These are phyloP conservation scores for Micoletzkya japonica DNA, from an alignment of 2,888 invertebrate species.

Conservation along the genomic window DNA sequence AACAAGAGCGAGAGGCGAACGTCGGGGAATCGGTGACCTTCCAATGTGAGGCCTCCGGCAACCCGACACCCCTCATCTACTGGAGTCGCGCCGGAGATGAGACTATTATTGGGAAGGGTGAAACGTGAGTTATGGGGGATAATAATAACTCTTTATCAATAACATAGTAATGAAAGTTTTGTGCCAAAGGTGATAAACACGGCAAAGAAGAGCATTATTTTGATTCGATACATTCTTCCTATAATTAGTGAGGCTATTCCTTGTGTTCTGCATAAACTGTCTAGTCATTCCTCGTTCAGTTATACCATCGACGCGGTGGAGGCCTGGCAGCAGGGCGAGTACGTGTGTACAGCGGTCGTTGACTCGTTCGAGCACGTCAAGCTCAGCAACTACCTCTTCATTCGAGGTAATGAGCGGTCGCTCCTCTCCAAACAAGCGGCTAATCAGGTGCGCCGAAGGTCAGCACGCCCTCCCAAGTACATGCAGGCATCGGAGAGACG, in stretches of 20 bases:
- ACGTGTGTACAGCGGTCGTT: conserved; percentile 57
- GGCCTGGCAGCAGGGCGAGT: conserved; percentile 56
- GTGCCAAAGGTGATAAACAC: too few species aligned
- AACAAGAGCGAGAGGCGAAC: conserved; percentile 54
- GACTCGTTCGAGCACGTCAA: conserved; percentile 49
- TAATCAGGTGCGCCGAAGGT: conserved; percentile 50
- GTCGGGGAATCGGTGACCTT: conserved; percentile 53
- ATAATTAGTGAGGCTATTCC: too few species aligned
- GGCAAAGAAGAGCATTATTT: too few species aligned
- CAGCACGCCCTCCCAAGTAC: conserved; percentile 33
- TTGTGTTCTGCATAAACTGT: too few species aligned
- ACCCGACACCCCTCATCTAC: conserved; percentile 50
- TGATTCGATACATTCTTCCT: too few species aligned
- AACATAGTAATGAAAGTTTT: too few species aligned
- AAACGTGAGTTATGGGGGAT: conserved; percentile 37
- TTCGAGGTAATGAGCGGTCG: conserved; percentile 51
- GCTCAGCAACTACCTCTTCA: conserved; percentile 50
- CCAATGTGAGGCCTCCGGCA: conserved; percentile 53
- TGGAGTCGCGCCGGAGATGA: conserved; percentile 53
- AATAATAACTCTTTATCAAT: neutral
- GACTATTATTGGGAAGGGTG: conserved; percentile 47
- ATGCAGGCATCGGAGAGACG: conserved; percentile 39
- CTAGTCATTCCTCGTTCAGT: too few species aligned
- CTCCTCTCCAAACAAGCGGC: too few species aligned
- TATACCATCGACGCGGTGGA: conserved; percentile 52